Percentiles rank a stretch among this genome's conserved stretches.
These are phyloP conservation scores for Gambusia yucatana DNA, from an alignment of 2,797 vertebrate genomes.

Conservation along the genomic window DNA sequence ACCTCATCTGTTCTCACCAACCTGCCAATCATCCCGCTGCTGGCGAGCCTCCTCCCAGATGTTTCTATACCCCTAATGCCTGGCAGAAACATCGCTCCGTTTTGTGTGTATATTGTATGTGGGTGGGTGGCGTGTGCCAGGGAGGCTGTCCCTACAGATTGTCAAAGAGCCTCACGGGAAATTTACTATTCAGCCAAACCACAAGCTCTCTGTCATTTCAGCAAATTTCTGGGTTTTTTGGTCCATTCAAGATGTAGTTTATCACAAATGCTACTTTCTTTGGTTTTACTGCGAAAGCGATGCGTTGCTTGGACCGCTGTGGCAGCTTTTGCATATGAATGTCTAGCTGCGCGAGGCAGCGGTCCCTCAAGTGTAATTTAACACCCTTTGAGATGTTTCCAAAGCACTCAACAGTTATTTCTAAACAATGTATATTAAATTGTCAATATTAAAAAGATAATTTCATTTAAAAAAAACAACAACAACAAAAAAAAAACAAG, in stretches of 20 bases:
- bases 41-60: constrained; percentile 48
- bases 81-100: constrained; percentile 51
- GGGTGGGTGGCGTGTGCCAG: constrained; percentile 78
- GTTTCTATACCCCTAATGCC: constrained; percentile 56
- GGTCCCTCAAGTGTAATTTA: constrained; percentile 32
- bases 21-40: constrained; percentile 54
- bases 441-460: constrained; percentile 14
- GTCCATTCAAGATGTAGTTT: constrained; percentile 72
- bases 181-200: constrained; percentile 77
- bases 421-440: constrained; percentile 25
- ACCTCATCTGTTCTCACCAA: constrained; percentile 39
- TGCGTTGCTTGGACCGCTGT: constrained; percentile 13
- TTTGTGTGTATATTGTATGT: constrained; percentile 59
- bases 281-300: constrained; percentile 45
- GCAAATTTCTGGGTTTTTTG: constrained; percentile 77
- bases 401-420: constrained; percentile 40
- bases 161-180: constrained; percentile 82
- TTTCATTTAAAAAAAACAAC: constrained; percentile 6
- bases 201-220: constrained; percentile 82
- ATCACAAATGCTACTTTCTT: constrained; percentile 59
- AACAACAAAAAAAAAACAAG: constrained; percentile 41
- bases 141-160: constrained; percentile 79
- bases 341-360: constrained; percentile 38
- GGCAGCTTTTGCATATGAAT: constrained; percentile 52
- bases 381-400: constrained; percentile 43